These are phyloP conservation scores for Dorcus parallelipipedus DNA, from an alignment of 2,888 invertebrate species.

Conservation along the genomic window DNA sequence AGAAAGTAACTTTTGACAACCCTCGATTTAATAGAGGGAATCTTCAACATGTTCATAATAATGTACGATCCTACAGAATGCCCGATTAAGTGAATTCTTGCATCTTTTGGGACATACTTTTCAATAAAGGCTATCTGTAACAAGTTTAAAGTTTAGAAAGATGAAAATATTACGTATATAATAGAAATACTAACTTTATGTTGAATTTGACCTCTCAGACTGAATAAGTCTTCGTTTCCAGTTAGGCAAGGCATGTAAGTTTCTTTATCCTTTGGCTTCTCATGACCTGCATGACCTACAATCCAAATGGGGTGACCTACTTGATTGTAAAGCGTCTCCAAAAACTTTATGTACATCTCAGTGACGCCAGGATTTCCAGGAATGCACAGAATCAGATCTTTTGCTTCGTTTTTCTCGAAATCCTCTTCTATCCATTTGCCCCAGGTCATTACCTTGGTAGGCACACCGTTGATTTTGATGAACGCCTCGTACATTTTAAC, in stretches of 20 bases:
- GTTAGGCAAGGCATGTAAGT: conserved; percentile 52
- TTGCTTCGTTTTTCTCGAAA: conserved; percentile 48
- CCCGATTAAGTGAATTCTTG: conserved; percentile 78
- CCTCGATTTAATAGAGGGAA: conserved; percentile 54
- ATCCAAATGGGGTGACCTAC: conserved; percentile 72
- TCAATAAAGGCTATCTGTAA: conserved; percentile 64
- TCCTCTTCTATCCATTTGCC: conserved; percentile 67
- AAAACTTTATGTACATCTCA: conserved; percentile 76
- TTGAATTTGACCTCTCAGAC: conserved; percentile 72
- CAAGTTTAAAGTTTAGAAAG: not conserved
- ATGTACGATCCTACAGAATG: conserved; percentile 92
- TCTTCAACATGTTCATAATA: conserved; percentile 66
- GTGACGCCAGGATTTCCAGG: conserved; percentile 88
- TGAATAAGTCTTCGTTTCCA: conserved; percentile 61
- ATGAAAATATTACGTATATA: not conserved
- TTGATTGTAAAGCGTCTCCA: conserved; percentile 48
- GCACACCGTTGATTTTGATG: conserved; percentile 60
- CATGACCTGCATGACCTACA: conserved; percentile 80
- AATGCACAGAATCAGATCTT: conserved; percentile 69
- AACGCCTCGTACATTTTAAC: conserved; percentile 45
- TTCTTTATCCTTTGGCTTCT: conserved; percentile 58
- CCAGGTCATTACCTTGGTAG: conserved; percentile 70
- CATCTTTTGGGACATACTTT: conserved; percentile 65
- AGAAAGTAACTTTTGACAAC: conserved; percentile 68
- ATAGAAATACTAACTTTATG: conserved; percentile 60